A percentile compares a stretch with the other conserved stretches of the same genome.
Evolutionary conservation across 2,888 invertebrate genomes (phyloP).

Genomic region (Callyntrura sp.): DNA sequence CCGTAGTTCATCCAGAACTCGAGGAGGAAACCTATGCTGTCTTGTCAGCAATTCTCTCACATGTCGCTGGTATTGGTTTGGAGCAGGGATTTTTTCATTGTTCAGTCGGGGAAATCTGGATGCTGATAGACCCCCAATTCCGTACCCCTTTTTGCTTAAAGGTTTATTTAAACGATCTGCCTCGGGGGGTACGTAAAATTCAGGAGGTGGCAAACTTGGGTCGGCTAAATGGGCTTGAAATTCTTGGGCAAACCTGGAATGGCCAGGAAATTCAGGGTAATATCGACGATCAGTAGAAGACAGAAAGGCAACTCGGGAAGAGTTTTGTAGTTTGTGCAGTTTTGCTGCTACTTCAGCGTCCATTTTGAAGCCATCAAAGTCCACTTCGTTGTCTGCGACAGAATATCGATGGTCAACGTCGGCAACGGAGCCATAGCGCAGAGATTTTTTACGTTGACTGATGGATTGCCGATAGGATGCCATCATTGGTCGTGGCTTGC

Average conservation of each 20-base stretch:
- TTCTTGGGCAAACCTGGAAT: slow-evolving; percentile 43
- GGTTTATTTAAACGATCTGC: slow-evolving; percentile 47
- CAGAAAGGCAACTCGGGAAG: slow-evolving; percentile 54
- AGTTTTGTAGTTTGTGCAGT: neutral
- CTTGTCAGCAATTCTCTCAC: neutral
- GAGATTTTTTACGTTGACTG: too few species aligned
- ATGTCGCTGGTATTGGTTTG: slow-evolving; percentile 55
- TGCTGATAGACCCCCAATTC: slow-evolving; percentile 70
- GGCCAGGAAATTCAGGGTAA: slow-evolving; percentile 67
- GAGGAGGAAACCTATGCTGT: slow-evolving; percentile 53
- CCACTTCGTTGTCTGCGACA: too few species aligned
- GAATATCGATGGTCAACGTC: too few species aligned
- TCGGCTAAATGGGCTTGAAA: slow-evolving; percentile 33
- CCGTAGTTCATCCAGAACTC: slow-evolving; percentile 58
- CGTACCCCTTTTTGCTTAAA: slow-evolving; percentile 68
- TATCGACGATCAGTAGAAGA: slow-evolving; percentile 53
- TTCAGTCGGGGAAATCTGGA: slow-evolving; percentile 38
- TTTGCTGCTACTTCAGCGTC: neutral
- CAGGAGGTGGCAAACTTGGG: slow-evolving; percentile 51
- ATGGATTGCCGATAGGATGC: too few species aligned
- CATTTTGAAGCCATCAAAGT: neutral
- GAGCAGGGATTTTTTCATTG: slow-evolving; percentile 43
- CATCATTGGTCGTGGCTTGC: too few species aligned
- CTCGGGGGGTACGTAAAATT: slow-evolving; percentile 7
- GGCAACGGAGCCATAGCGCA: too few species aligned